Percentiles rank a stretch among this genome's conserved stretches.
Conservation (phyloP, 2,797 vertebrate genomes). For the Lindbergichthys nudifrons region DNA sequence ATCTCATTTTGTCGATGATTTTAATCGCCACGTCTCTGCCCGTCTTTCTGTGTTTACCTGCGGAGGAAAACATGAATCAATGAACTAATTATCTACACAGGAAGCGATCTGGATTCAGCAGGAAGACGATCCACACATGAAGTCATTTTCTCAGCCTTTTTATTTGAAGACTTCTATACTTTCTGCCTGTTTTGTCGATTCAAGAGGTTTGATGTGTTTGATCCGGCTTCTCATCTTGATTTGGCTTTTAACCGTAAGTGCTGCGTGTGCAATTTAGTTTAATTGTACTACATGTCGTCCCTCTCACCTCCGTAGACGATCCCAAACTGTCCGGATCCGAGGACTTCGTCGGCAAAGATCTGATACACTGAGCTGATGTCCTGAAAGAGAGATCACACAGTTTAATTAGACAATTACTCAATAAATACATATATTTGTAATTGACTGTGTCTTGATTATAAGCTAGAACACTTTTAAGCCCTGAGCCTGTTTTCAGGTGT, state of each 20-base stretch:
- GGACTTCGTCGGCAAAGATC: constrained; percentile 84
- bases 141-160: no score
- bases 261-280: no score
- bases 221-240: no score
- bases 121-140: neutral
- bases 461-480: neutral
- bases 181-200: neutral
- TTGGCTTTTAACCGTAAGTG: no score
- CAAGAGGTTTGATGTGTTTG: neutral
- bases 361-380: constrained; percentile 84
- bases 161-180: no score
- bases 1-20: constrained; percentile 84
- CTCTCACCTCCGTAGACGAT: constrained; percentile 82
- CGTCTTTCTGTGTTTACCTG: constrained; percentile 82
- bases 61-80: neutral
- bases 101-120: neutral
- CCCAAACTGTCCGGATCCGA: constrained; percentile 87
- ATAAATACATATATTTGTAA: neutral
- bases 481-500: no score
- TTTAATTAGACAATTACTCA: neutral
- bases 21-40: constrained; percentile 82
- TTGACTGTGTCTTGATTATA: neutral
- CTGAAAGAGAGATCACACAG: constrained; percentile 53
- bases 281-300: no score
- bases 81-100: neutral